Conservation (phyloP, 2,888 invertebrate genomes). For the Cenopis cana region DNA sequence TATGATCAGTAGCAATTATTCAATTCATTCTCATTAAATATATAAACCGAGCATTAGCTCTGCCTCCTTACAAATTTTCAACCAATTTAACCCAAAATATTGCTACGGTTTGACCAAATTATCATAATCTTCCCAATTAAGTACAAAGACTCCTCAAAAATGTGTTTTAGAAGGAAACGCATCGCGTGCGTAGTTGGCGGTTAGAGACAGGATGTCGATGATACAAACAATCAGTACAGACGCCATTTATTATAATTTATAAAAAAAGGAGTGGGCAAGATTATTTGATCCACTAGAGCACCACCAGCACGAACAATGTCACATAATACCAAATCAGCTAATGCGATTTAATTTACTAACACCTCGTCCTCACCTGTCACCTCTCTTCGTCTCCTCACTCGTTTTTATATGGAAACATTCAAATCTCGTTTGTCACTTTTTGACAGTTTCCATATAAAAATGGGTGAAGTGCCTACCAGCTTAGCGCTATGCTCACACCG, state of each 20-base stretch:
- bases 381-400: no score
- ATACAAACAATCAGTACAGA: conserved; percentile 47
- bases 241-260: conserved; percentile 3
- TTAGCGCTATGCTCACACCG: no score
- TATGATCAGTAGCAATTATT: no score
- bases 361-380: no score
- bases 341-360: no score
- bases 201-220: conserved; percentile 52
- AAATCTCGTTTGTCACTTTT: no score
- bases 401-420: no score
- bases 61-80: neutral
- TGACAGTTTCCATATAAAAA: no score
- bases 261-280: neutral
- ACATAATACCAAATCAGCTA: no score
- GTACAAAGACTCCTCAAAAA: conserved; percentile 17
- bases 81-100: conserved; percentile 9
- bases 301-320: neutral
- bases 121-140: conserved; percentile 20
- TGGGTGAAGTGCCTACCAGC: no score
- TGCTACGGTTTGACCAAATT: neutral
- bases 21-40: conserved; percentile 7
- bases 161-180: conserved; percentile 22
- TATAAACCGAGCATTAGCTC: neutral
- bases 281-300: neutral
- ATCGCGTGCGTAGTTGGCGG: conserved; percentile 51